Percentiles rank a stretch among this genome's conserved stretches.
Evolutionary conservation across 2,113 vertebrate genomes (phyloP).

Genomic region (Atlantisia rogersi): DNA sequence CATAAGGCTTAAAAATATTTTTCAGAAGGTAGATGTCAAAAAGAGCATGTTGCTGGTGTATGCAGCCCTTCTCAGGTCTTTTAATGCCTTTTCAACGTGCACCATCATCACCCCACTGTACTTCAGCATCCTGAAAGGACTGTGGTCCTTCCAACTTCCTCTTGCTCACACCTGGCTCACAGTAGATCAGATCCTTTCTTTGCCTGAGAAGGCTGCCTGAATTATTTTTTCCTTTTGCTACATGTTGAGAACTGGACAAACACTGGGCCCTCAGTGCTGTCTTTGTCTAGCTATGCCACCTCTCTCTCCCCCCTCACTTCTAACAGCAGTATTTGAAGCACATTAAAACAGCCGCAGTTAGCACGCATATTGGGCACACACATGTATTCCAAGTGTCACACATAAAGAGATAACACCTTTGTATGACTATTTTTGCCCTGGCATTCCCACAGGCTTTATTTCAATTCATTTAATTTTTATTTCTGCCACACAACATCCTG

Average conservation of each 20-base stretch:
- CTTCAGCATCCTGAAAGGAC: not conserved
- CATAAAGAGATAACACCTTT: not conserved
- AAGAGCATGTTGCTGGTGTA: not conserved
- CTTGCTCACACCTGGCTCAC: not conserved
- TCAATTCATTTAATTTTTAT: not conserved
- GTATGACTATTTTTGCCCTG: not conserved
- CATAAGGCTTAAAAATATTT: not conserved
- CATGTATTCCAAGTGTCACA: not conserved
- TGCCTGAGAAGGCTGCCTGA: not conserved
- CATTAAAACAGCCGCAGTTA: not conserved
- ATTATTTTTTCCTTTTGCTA: not conserved
- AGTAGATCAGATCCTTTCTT: not conserved
- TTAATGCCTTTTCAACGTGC: not conserved
- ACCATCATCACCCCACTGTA: not conserved
- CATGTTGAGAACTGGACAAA: not conserved
- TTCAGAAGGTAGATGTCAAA: not conserved
- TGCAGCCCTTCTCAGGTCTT: not conserved
- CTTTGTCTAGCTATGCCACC: not conserved
- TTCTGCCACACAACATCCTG: constrained; percentile 11
- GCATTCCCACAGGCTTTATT: not conserved
- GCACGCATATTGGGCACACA: not conserved
- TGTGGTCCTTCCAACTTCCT: not conserved
- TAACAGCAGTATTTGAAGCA: constrained; percentile 7
- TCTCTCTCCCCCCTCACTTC: not conserved
- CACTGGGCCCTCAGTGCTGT: not conserved